These are phyloP conservation scores for Elysia crispata DNA, from an alignment of 2,888 invertebrate genomes.

Conservation along the genomic window DNA sequence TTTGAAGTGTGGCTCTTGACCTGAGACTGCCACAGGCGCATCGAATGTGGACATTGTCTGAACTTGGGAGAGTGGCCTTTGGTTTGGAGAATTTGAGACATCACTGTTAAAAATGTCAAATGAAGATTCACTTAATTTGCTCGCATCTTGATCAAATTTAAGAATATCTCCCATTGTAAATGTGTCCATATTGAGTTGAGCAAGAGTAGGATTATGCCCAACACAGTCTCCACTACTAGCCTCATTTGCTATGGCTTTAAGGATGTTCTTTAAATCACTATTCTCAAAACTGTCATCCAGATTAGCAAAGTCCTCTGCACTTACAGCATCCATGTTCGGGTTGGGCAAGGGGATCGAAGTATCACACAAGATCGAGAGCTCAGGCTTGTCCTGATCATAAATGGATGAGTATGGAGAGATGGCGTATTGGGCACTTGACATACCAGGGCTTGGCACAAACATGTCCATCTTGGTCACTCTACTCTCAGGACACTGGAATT, in stretches of 20 bases:
- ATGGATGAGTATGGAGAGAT: slow-evolving; percentile 71
- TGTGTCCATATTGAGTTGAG: slow-evolving; percentile 42
- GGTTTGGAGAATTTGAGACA: background rate
- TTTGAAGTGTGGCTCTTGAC: background rate
- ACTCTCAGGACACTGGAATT: slow-evolving; percentile 3
- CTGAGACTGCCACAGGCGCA: background rate
- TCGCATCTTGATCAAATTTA: background rate
- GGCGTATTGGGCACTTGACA: slow-evolving; percentile 55
- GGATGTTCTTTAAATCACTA: slow-evolving; percentile 29
- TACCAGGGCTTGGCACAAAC: slow-evolving; percentile 51
- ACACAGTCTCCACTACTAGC: slow-evolving; percentile 26
- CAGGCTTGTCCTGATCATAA: slow-evolving; percentile 70
- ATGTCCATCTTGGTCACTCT: slow-evolving; percentile 52
- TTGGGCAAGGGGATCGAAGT: background rate
- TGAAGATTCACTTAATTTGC: background rate
- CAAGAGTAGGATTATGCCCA: slow-evolving; percentile 37
- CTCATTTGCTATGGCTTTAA: slow-evolving; percentile 27
- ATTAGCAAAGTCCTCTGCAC: slow-evolving; percentile 28
- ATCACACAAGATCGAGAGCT: slow-evolving; percentile 51
- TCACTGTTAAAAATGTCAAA: too few relatives aligned
- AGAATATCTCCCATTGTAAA: background rate
- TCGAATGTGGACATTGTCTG: background rate
- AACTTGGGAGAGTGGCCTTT: background rate
- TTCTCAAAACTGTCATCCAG: slow-evolving; percentile 46
- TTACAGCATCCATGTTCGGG: slow-evolving; percentile 18